These are phyloP conservation scores for Lithophane leautieri DNA, from an alignment of 2,888 invertebrate species.

Conservation along the genomic window DNA sequence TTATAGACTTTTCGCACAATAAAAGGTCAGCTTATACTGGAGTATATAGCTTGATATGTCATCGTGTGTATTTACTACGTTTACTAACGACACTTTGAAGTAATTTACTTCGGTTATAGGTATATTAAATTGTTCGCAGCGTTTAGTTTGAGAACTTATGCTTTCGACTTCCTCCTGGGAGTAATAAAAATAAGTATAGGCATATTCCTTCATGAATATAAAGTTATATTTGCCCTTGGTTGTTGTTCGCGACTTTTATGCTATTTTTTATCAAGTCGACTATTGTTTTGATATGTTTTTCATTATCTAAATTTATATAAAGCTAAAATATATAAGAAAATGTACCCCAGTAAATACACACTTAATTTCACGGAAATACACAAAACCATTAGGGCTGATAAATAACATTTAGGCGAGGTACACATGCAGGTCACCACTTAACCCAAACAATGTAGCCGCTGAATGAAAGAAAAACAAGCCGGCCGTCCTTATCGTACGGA, in stretches of 20 bases:
- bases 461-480: slow-evolving; percentile 64
- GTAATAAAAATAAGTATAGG: slow-evolving; percentile 51
- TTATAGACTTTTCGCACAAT: not conserved
- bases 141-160: slow-evolving; percentile 60
- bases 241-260: slow-evolving; percentile 31
- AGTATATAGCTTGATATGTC: not conserved
- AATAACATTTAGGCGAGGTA: slow-evolving; percentile 51
- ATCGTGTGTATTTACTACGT: slow-evolving; percentile 37
- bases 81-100: slow-evolving; percentile 62
- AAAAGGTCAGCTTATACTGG: slow-evolving; percentile 2
- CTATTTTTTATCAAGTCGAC: slow-evolving; percentile 20
- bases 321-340: not conserved
- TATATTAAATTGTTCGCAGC: slow-evolving; percentile 57
- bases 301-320: not conserved
- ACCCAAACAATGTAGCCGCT: slow-evolving; percentile 54
- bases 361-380: slow-evolving; percentile 22
- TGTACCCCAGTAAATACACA: not conserved
- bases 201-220: slow-evolving; percentile 56
- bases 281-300: slow-evolving; percentile 19
- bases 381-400: slow-evolving; percentile 43
- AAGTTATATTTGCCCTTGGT: slow-evolving; percentile 39
- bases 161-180: slow-evolving; percentile 48
- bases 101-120: slow-evolving; percentile 59
- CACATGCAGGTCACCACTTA: slow-evolving; percentile 63
- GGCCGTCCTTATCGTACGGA: slow-evolving; percentile 60